These are phyloP conservation scores for Steatornis caripensis DNA, from an alignment of 2,113 vertebrate species.

Conservation along the genomic window DNA sequence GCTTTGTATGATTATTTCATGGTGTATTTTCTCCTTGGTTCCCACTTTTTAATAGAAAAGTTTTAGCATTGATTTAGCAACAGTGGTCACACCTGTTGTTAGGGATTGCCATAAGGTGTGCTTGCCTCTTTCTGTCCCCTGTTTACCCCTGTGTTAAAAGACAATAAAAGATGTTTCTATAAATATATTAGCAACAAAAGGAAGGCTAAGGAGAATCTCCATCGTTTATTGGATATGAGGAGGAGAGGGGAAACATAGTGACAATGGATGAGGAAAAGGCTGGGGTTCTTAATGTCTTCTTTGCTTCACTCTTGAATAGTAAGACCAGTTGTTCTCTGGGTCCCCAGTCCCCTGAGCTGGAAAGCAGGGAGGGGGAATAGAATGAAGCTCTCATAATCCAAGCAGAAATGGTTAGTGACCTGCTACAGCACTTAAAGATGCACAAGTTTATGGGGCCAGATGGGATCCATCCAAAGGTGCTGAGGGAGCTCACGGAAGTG, in stretches of 20 bases:
- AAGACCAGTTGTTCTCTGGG: background rate
- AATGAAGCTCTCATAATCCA: background rate
- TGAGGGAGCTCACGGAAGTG: background rate
- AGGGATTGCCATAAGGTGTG: background rate
- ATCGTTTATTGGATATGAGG: background rate
- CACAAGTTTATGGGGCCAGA: too few species aligned
- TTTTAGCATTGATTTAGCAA: background rate
- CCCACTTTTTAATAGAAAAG: background rate
- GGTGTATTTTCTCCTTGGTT: background rate
- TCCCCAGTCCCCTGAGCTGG: too few species aligned
- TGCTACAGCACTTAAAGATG: background rate
- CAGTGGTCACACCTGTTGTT: background rate
- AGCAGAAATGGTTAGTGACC: background rate
- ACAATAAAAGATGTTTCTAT: background rate
- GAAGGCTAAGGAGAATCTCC: background rate
- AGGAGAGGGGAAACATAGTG: background rate
- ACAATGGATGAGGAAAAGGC: background rate
- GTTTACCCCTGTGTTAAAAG: background rate
- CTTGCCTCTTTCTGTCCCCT: rapidly evolving
- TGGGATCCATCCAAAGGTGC: too few species aligned
- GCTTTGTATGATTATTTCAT: background rate
- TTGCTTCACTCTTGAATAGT: too few species aligned
- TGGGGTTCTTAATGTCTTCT: too few species aligned
- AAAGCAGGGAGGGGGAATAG: background rate
- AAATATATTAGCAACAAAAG: background rate